Evolutionary conservation across 2,797 vertebrate genomes (phyloP).

Genomic region (Oreochromis grahami): DNA sequence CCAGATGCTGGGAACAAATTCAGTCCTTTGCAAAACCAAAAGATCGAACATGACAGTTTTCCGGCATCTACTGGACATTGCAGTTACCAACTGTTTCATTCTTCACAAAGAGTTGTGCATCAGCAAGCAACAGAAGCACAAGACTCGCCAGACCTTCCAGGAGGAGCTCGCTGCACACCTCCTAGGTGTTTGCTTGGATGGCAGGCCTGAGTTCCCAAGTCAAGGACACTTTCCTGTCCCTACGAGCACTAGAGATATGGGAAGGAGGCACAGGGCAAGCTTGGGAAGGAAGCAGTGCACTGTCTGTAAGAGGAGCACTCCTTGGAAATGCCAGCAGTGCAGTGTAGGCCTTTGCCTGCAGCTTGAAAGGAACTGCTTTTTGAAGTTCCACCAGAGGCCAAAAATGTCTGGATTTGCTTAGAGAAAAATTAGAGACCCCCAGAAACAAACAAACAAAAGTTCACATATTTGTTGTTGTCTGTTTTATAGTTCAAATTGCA

Average conservation of each 20-base stretch:
- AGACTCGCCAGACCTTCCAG: background rate
- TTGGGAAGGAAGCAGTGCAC: background rate
- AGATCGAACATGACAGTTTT: background rate
- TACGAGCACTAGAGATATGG: background rate
- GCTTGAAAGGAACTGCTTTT: background rate
- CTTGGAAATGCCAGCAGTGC: background rate
- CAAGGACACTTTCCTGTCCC: background rate
- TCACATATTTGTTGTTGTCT: background rate
- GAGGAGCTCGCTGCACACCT: background rate
- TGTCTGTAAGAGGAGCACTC: background rate
- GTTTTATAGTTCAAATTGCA: background rate
- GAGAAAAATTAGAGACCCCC: fast-evolving
- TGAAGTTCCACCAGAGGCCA: background rate
- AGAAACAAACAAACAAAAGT: background rate
- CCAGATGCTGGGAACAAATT: background rate
- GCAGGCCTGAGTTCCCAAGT: background rate
- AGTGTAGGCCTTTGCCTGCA: background rate
- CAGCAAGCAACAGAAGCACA: background rate
- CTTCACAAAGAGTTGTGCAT: background rate
- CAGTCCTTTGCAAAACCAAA: background rate
- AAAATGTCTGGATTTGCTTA: background rate
- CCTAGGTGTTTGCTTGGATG: background rate
- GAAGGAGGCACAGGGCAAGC: background rate
- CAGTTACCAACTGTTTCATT: background rate
- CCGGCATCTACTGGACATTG: background rate